Evolutionary conservation across 2,888 invertebrate species (phyloP).

Genomic region (Tyria jacobaeae): DNA sequence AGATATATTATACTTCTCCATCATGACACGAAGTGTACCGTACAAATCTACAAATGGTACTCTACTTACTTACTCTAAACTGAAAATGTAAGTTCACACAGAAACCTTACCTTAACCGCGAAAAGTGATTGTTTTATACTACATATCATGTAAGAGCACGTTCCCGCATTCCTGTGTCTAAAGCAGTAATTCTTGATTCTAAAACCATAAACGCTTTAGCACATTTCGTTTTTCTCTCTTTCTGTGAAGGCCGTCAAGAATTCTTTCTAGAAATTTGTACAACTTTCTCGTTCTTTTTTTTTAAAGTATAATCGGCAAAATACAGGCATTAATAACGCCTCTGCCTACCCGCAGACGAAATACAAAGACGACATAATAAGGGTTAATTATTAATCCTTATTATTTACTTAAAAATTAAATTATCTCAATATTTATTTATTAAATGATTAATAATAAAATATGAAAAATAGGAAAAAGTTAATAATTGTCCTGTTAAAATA

Average conservation of each 20-base stretch:
- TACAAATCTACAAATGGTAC: background rate
- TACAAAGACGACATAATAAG: too few species aligned
- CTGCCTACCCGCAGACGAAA: too few species aligned
- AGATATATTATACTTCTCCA: background rate
- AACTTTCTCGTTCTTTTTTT: too few species aligned
- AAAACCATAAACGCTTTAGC: background rate
- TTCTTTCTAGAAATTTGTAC: background rate
- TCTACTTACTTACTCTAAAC: background rate
- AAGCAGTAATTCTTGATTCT: slow-evolving; percentile 1
- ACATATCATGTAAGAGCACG: slow-evolving; percentile 41
- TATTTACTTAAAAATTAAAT: too few species aligned
- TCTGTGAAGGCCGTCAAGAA: background rate
- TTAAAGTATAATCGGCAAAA: too few species aligned
- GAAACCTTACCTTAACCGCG: slow-evolving; percentile 14
- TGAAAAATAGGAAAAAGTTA: too few species aligned
- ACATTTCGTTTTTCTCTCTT: background rate
- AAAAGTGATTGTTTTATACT: slow-evolving; percentile 22
- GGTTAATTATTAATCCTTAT: too few species aligned
- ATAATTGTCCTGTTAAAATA: too few species aligned
- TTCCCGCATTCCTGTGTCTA: slow-evolving; percentile 33
- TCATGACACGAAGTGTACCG: background rate
- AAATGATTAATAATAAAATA: too few species aligned
- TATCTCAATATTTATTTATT: too few species aligned
- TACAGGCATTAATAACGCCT: too few species aligned
- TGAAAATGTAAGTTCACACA: slow-evolving; percentile 13